Base-by-base conservation (phyloP, 2,113 vertebrate species). In the Cairina moschata region DNA sequence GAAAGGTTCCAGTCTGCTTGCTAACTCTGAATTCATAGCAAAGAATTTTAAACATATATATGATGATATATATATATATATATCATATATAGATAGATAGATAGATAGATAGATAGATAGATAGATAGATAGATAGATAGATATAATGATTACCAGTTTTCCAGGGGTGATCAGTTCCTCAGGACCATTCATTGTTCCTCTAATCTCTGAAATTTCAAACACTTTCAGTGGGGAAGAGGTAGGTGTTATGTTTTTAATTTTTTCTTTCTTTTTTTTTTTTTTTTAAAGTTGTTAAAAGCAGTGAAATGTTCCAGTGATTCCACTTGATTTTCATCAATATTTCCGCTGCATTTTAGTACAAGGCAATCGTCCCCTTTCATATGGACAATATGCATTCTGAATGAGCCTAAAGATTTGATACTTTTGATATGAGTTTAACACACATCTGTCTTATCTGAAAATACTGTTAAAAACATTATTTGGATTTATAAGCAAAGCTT, bases 401-500 rank as follows among this genome's bases (percentile, higher is more conserved):
- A 97, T 94, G 52, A 97, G 71, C n/a, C 86, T 95, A 91, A 96
- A 95, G 87, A 96, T 95, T 83, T 94, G 56, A 95, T 87, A 89
- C 60, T 91, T 97, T 95, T 94, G 88, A 97, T 92, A 88, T 93
- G 84, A 96, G 78, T 97, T 97, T 95, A 97, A 91, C 87, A 96
- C 32, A 65, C 32, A 13, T 93, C 91, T 84, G 87, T 83, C 97
- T 98, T 97, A 96, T 98, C 97, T 95, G 76, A 93, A 96, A 98
- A 96, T 94, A 84, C 92, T 86, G 73, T 96, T 97, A 84, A 95
- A 97, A 97, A 97, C 90, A 68, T 96, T 97, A 96, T 94, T 97
- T 82, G 95, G 92, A 97, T 98, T 98, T 97, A 97, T 97, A 97
- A 96, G 78, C 20, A 97, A 92, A 96, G 78, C 84, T 97, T 97